Conservation (phyloP, 1,140 invertebrate species). For the Drosophila nigromelanica region DNA sequence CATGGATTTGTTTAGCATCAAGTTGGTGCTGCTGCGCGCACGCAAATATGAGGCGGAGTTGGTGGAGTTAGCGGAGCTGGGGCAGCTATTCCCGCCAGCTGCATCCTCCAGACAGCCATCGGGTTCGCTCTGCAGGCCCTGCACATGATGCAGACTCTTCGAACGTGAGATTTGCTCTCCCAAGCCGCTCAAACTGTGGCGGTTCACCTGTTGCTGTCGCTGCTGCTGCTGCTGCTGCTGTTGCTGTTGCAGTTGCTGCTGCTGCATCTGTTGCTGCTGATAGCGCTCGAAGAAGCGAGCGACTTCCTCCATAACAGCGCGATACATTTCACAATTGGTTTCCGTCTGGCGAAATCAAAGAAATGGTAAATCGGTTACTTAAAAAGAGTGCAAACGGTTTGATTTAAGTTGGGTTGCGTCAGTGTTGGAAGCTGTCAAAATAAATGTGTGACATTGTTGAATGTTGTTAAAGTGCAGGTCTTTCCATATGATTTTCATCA, state of each 20-base stretch:
- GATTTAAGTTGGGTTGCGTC: neutral
- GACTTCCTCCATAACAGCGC: conserved; percentile 91
- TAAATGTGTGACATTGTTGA: too few relatives aligned
- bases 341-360: conserved; percentile 86
- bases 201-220: conserved; percentile 43
- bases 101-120: conserved; percentile 72
- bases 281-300: conserved; percentile 90
- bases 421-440: neutral
- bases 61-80: neutral
- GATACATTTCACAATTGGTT: conserved; percentile 91
- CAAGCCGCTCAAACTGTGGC: conserved; percentile 27
- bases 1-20: conserved; percentile 72
- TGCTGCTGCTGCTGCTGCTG: conserved; percentile 44
- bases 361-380: neutral
- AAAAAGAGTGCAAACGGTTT: neutral
- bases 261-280: conserved; percentile 64
- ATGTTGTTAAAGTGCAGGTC: too few relatives aligned
- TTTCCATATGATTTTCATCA: too few relatives aligned
- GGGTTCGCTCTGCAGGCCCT: conserved; percentile 53
- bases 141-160: conserved; percentile 85
- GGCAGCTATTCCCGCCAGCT: neutral
- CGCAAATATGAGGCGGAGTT: conserved; percentile 65
- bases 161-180: conserved; percentile 80
- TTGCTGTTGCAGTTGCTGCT: conserved; percentile 37
- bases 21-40: conserved; percentile 83